Conservation (phyloP, 1,140 invertebrate genomes). For the Drosophila guanche region DNA sequence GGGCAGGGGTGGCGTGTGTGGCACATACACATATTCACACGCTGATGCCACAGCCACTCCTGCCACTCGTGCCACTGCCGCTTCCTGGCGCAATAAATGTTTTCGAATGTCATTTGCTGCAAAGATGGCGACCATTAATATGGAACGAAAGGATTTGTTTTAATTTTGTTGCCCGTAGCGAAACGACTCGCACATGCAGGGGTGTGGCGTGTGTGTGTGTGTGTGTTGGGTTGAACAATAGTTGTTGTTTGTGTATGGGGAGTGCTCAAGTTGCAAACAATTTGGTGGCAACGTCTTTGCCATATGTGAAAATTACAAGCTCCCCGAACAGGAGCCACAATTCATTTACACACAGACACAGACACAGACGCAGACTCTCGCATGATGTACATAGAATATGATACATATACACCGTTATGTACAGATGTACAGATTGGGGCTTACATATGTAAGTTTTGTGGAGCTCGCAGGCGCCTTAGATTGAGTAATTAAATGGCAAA, state of each 20-base stretch:
- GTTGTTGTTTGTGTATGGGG: constrained; percentile 9
- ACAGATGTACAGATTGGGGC: not conserved
- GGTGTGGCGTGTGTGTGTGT: constrained; percentile 6
- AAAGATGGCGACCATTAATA: constrained; percentile 82
- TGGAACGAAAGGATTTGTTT: constrained; percentile 82
- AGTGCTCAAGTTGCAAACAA: constrained; percentile 5
- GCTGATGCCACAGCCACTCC: not conserved
- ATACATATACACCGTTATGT: not conserved
- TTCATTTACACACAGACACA: constrained; percentile 20
- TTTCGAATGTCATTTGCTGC: constrained; percentile 81
- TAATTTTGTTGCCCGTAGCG: constrained; percentile 69
- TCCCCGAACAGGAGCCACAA: constrained; percentile 14
- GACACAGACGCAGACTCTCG: not conserved
- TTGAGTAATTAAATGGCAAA: constrained; percentile 63
- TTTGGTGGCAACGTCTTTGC: constrained; percentile 1
- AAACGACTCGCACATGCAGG: not conserved
- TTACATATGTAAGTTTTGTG: constrained; percentile 49
- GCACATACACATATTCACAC: constrained; percentile 9
- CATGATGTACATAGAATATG: not conserved
- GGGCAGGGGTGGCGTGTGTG: constrained; percentile 5
- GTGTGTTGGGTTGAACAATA: constrained; percentile 29
- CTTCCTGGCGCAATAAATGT: constrained; percentile 71
- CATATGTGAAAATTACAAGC: constrained; percentile 41
- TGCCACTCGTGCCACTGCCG: constrained; percentile 3
- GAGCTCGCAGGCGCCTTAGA: constrained; percentile 27